Percentiles rank a stretch among this genome's conserved stretches.
Evolutionary conservation across 1,140 invertebrate species (phyloP).

Genomic region (Calephelis nemesis): DNA sequence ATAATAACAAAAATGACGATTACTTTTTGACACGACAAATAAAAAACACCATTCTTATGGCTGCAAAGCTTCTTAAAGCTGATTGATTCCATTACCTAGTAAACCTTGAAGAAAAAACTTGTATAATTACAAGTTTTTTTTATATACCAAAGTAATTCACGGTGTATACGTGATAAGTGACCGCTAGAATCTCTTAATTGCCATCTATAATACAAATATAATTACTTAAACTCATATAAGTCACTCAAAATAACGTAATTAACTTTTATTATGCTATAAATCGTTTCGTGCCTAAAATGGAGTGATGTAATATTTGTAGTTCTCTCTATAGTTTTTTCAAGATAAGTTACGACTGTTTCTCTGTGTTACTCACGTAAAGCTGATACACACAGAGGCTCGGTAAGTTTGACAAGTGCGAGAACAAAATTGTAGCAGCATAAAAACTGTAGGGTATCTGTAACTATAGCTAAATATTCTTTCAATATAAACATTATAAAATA

Average conservation of each 20-base stretch:
- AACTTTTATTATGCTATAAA: conserved; percentile 13
- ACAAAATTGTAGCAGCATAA: too few species aligned
- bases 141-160: too few species aligned
- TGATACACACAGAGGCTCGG: neutral
- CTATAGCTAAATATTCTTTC: too few species aligned
- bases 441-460: too few species aligned
- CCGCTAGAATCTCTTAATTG: conserved; percentile 6
- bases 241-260: conserved; percentile 5
- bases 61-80: too few species aligned
- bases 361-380: neutral
- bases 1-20: too few species aligned
- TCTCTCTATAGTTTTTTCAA: conserved; percentile 5
- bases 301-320: conserved; percentile 15
- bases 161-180: neutral
- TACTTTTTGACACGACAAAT: too few species aligned
- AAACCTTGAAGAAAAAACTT: too few species aligned
- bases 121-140: too few species aligned
- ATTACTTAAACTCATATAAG: neutral
- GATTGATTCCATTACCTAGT: too few species aligned
- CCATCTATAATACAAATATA: neutral
- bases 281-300: conserved; percentile 8
- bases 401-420: neutral
- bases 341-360: conserved; percentile 7
- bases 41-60: too few species aligned
- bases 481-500: too few species aligned